Percentiles rank a stretch among this genome's conserved stretches.
These are phyloP conservation scores for Tetramorium simillimum DNA, from an alignment of 1,140 invertebrate species.

Conservation along the genomic window DNA sequence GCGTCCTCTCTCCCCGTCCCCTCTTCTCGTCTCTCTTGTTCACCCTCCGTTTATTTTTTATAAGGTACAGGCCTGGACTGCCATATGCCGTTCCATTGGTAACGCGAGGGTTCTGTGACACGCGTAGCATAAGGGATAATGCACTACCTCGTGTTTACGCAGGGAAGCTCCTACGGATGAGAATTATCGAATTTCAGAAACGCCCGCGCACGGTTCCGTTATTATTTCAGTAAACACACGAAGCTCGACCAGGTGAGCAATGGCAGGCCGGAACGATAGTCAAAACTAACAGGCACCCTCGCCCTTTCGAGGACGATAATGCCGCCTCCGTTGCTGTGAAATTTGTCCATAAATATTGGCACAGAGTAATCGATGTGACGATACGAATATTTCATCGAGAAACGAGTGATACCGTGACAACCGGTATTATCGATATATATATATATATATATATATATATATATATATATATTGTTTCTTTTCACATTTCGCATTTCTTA, in stretches of 20 bases:
- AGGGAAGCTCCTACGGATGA: constrained; percentile 49
- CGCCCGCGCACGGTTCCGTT: constrained; percentile 49
- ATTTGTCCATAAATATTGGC: constrained; percentile 62
- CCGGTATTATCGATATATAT: not conserved
- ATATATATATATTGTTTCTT: not conserved
- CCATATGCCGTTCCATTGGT: constrained; percentile 29
- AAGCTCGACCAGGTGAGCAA: constrained; percentile 56
- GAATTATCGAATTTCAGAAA: constrained; percentile 73
- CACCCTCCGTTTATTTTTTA: constrained; percentile 43
- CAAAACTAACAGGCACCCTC: constrained; percentile 48
- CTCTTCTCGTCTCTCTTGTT: constrained; percentile 42
- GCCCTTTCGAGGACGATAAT: constrained; percentile 10
- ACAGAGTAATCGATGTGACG: constrained; percentile 34
- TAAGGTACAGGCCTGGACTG: constrained; percentile 30
- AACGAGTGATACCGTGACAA: constrained; percentile 9
- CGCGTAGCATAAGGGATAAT: constrained; percentile 1
- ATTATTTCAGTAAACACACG: constrained; percentile 72
- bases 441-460: no score
- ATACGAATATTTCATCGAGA: constrained; percentile 22
- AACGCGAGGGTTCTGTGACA: constrained; percentile 1
- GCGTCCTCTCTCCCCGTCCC: constrained; percentile 46
- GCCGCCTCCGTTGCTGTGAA: not conserved
- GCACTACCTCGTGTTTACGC: constrained; percentile 41
- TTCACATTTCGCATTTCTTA: not conserved
- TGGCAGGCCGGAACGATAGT: constrained; percentile 35